A percentile compares a stretch with the other conserved stretches of the same genome.
Conservation (phyloP, 2,888 invertebrate genomes). For the Embidobia sp. region DNA sequence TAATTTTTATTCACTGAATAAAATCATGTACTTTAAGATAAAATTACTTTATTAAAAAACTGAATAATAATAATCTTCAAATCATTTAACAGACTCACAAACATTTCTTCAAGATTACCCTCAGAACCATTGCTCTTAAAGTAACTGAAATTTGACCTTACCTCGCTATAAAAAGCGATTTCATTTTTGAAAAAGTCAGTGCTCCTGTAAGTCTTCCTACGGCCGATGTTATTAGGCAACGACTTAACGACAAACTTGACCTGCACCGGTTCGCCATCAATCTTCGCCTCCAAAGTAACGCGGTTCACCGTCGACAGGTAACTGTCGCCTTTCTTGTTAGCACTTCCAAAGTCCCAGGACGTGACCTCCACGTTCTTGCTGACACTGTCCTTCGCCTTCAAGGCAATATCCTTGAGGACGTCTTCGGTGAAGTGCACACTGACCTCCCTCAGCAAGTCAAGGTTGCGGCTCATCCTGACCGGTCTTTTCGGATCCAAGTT, state of each 20-base stretch:
- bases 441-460: conserved; percentile 9
- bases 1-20: no score
- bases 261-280: conserved; percentile 74
- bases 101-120: no score
- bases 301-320: conserved; percentile 86
- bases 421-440: conserved; percentile 78
- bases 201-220: conserved; percentile 86
- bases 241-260: conserved; percentile 85
- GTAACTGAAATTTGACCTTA: no score
- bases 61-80: no score
- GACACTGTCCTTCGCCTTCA: conserved; percentile 74
- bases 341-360: conserved; percentile 80
- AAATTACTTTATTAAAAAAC: no score
- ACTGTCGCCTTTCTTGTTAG: conserved; percentile 86
- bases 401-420: conserved; percentile 80
- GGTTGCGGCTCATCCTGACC: conserved; percentile 29
- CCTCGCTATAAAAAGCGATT: conserved; percentile 84
- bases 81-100: no score
- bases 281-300: conserved; percentile 83
- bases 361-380: conserved; percentile 74
- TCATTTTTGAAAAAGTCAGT: conserved; percentile 88
- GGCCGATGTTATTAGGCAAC: conserved; percentile 85
- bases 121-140: no score
- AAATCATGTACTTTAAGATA: no score
- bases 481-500: neutral